A percentile compares a stretch with the other conserved stretches of the same genome.
These are phyloP conservation scores for Drosophila biarmipes DNA, from an alignment of 1,140 invertebrate species.

Conservation along the genomic window DNA sequence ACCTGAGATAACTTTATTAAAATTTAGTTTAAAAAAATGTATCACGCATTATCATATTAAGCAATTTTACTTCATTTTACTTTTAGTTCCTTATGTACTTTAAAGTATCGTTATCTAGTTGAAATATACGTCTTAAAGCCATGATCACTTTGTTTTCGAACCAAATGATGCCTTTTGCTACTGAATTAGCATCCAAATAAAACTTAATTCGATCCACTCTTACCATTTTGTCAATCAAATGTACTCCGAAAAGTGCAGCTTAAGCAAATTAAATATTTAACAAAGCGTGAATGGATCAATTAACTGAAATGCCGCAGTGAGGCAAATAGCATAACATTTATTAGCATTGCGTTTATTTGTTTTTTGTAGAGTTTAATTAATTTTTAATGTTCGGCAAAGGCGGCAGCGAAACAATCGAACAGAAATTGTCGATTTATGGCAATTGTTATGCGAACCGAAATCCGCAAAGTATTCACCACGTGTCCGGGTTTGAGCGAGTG, in stretches of 20 bases:
- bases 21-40: too few species aligned
- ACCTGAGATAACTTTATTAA: too few species aligned
- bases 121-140: background rate
- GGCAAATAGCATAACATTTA: constrained; percentile 13
- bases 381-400: constrained; percentile 33
- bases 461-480: constrained; percentile 10
- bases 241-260: constrained; percentile 4
- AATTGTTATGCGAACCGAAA: constrained; percentile 2
- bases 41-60: too few species aligned
- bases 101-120: too few species aligned
- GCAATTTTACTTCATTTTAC: too few species aligned
- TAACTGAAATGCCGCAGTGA: constrained; percentile 20
- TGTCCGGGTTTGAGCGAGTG: background rate
- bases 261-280: constrained; percentile 48
- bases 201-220: background rate
- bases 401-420: constrained; percentile 19
- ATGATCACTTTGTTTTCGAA: too few species aligned
- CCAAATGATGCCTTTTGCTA: background rate
- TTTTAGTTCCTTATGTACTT: too few species aligned
- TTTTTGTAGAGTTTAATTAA: constrained; percentile 35
- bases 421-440: constrained; percentile 14
- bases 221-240: background rate
- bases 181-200: background rate
- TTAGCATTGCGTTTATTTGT: constrained; percentile 30
- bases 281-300: constrained; percentile 55